phyloP scores from a whole-genome alignment of 1,140 invertebrate species.

The Drosophila subobscura region DNA sequence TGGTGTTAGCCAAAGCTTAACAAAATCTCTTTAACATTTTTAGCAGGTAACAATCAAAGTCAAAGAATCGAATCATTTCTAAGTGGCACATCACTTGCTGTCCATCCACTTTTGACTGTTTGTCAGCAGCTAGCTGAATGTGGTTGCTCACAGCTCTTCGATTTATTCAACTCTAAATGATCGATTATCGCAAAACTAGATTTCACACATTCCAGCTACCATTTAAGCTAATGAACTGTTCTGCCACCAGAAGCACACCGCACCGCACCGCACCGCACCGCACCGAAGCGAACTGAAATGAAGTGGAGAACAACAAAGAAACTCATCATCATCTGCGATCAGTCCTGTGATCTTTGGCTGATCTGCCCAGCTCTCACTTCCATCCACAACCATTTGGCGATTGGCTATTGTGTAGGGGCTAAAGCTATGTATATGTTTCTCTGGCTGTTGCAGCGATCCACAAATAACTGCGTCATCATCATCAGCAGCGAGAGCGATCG shows the following conservation, averaged over 20 bases:
- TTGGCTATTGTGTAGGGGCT: slow-evolving; percentile 56
- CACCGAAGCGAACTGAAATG: neutral
- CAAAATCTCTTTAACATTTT: too few relatives aligned
- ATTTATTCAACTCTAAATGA: slow-evolving; percentile 53
- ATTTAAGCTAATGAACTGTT: slow-evolving; percentile 76
- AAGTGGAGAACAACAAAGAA: slow-evolving; percentile 37
- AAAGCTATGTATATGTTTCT: slow-evolving; percentile 25
- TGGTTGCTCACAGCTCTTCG: neutral
- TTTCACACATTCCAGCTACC: slow-evolving; percentile 71
- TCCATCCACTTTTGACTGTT: too few relatives aligned
- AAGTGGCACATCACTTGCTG: too few relatives aligned
- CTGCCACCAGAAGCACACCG: slow-evolving; percentile 13
- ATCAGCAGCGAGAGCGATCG: slow-evolving; percentile 29
- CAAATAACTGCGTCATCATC: slow-evolving; percentile 50
- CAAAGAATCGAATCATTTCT: too few relatives aligned
- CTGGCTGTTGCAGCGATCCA: slow-evolving; percentile 12
- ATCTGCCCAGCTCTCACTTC: slow-evolving; percentile 25
- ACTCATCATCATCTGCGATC: slow-evolving; percentile 61
- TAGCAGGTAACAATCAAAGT: too few relatives aligned
- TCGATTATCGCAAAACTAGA: slow-evolving; percentile 65
- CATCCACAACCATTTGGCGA: slow-evolving; percentile 22
- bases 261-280: neutral
- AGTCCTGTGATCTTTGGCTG: slow-evolving; percentile 46
- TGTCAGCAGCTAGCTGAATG: too few relatives aligned
- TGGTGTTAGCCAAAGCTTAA: too few relatives aligned